Percentiles rank a stretch among this genome's conserved stretches.
Evolutionary conservation across 2,113 vertebrate genomes (phyloP).

Genomic region (Sylvia atricapilla): DNA sequence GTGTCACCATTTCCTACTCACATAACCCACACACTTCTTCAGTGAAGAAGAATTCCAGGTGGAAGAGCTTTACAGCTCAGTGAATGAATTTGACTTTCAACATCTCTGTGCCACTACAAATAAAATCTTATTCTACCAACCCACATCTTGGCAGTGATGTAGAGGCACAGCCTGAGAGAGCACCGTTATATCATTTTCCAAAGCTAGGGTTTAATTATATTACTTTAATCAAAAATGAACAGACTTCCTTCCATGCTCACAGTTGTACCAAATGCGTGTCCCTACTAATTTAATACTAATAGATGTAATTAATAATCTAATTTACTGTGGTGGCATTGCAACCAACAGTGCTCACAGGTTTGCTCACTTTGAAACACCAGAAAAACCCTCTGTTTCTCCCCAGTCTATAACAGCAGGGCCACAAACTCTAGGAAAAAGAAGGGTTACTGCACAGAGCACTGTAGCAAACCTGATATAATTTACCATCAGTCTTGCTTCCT

Average conservation of each 20-base stretch:
- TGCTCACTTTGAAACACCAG: background rate
- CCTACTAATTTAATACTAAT: background rate
- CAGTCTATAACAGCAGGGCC: background rate
- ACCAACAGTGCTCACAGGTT: background rate
- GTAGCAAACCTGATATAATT: background rate
- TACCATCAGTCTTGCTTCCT: background rate
- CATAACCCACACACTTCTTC: background rate
- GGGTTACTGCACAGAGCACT: background rate
- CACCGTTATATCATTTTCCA: background rate
- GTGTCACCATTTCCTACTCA: background rate
- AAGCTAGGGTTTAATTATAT: background rate
- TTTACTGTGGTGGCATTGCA: background rate
- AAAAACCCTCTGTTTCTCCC: background rate
- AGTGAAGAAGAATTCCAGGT: background rate
- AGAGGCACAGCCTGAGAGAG: background rate
- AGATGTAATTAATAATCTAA: slow-evolving; percentile 18
- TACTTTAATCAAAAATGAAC: background rate
- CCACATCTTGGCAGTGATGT: background rate
- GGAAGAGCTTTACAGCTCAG: background rate
- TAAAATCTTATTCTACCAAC: background rate
- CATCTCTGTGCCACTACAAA: background rate
- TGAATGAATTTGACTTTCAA: background rate
- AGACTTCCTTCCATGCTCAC: background rate
- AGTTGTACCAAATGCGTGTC: background rate
- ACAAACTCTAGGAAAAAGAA: background rate